A percentile compares a stretch with the other conserved stretches of the same genome.
phyloP scores from a whole-genome alignment of 2,113 vertebrate genomes.

The Aptenodytes patagonicus region DNA sequence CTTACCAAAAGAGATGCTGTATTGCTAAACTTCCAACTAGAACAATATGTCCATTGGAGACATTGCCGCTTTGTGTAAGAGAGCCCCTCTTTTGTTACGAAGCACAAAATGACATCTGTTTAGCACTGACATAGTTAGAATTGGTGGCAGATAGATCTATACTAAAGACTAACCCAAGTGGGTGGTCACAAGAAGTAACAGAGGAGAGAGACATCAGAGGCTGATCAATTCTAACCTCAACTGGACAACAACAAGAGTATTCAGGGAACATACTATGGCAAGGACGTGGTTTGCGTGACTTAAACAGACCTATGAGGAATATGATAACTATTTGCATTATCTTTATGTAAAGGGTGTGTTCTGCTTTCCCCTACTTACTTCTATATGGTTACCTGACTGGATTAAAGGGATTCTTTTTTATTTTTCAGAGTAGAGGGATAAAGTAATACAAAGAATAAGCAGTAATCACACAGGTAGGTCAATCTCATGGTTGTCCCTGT shows the following conservation, averaged over 20 bases:
- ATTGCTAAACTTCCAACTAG: neutral
- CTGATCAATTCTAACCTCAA: neutral
- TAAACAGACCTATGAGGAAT: neutral
- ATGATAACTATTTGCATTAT: neutral
- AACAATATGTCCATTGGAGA: neutral
- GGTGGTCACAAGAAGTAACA: neutral
- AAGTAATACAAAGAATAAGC: neutral
- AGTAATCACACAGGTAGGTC: neutral
- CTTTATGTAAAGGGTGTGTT: neutral
- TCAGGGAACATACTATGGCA: neutral
- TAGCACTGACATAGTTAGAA: neutral
- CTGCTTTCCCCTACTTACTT: neutral
- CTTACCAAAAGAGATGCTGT: neutral
- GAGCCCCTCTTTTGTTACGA: neutral
- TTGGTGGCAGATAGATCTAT: neutral
- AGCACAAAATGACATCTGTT: neutral
- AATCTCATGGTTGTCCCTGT: neutral
- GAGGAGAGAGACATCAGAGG: neutral
- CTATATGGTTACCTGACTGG: neutral
- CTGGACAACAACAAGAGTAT: neutral
- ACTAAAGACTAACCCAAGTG: neutral
- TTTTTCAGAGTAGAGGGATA: neutral
- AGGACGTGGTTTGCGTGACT: rapidly evolving
- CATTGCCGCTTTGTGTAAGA: neutral
- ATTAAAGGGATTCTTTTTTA: neutral